Percentiles rank a stretch among this genome's conserved stretches.
Evolutionary conservation across 2,888 invertebrate species (phyloP).

Genomic region (Zele albiditarsus): DNA sequence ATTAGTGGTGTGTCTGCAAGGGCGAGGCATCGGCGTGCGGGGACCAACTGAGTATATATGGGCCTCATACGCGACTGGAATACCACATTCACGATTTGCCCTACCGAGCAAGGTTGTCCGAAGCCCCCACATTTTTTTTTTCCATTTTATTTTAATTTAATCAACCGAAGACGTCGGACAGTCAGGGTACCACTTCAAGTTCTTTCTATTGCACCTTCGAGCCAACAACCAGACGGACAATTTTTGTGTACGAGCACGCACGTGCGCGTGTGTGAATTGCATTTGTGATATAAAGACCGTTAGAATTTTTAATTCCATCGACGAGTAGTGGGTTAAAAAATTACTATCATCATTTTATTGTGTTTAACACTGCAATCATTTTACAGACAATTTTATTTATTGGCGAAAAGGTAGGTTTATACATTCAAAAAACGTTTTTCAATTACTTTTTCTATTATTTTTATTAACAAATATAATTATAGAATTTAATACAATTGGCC

Average conservation of each 20-base stretch:
- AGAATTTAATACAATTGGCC: neutral
- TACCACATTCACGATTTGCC: constrained; percentile 70
- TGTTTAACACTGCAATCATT: neutral
- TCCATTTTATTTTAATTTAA: constrained; percentile 10
- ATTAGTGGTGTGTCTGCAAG: constrained; percentile 41
- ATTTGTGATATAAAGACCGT: constrained; percentile 11
- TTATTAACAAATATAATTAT: neutral
- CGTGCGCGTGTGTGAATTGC: neutral
- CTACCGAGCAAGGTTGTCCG: constrained; percentile 61
- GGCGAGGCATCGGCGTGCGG: constrained; percentile 53
- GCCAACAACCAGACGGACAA: neutral
- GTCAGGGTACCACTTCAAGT: constrained; percentile 9
- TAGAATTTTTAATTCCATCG: constrained; percentile 8
- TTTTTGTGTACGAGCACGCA: neutral
- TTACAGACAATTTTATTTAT: neutral
- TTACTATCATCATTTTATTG: neutral
- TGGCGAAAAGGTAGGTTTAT: neutral
- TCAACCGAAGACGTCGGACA: constrained; percentile 24
- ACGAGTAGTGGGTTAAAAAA: neutral
- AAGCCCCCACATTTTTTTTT: constrained; percentile 14
- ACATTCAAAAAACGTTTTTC: neutral
- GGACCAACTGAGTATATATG: constrained; percentile 68
- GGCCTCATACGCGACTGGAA: constrained; percentile 70
- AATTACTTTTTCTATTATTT: neutral
- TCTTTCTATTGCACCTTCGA: constrained; percentile 26